Evolutionary conservation across 37 sponge, comb jelly and placozoan genomes (phyloP).

Genomic region (Petrosia ficiformis): DNA sequence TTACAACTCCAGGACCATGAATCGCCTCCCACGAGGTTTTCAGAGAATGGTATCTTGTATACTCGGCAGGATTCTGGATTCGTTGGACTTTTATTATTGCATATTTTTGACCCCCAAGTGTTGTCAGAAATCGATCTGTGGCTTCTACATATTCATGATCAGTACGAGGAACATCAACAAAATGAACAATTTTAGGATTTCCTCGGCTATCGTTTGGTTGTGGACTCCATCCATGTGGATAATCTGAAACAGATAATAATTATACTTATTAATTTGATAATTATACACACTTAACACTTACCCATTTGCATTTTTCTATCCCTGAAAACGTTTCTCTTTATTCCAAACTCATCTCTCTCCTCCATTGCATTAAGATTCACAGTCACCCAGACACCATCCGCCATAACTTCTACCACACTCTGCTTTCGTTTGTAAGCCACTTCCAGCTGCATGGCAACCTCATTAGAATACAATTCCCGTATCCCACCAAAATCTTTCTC

Average conservation of each 20-base stretch:
- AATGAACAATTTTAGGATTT: not conserved
- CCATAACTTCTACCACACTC: slow-evolving; percentile 3
- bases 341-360: slow-evolving; percentile 13
- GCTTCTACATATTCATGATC: slow-evolving; percentile 26
- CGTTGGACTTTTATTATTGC: slow-evolving; percentile 17
- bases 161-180: slow-evolving; percentile 15
- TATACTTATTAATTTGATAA: no score
- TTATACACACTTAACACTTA: not conserved
- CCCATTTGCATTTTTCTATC: not conserved
- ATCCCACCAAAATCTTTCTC: slow-evolving; percentile 24
- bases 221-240: slow-evolving; percentile 25
- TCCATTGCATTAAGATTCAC: slow-evolving; percentile 15
- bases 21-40: not conserved
- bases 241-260: not conserved
- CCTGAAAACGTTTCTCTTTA: not conserved
- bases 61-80: slow-evolving; percentile 47
- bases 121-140: slow-evolving; percentile 22
- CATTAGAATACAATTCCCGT: not conserved
- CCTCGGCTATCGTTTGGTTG: slow-evolving; percentile 24
- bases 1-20: not conserved
- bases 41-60: slow-evolving; percentile 15
- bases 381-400: slow-evolving; percentile 1
- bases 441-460: slow-evolving; percentile 18
- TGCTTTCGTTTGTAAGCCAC: slow-evolving; percentile 16
- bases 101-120: slow-evolving; percentile 3